Conservation (phyloP, 2,113 vertebrate species). For the Cyphomyrus plagiostoma region DNA sequence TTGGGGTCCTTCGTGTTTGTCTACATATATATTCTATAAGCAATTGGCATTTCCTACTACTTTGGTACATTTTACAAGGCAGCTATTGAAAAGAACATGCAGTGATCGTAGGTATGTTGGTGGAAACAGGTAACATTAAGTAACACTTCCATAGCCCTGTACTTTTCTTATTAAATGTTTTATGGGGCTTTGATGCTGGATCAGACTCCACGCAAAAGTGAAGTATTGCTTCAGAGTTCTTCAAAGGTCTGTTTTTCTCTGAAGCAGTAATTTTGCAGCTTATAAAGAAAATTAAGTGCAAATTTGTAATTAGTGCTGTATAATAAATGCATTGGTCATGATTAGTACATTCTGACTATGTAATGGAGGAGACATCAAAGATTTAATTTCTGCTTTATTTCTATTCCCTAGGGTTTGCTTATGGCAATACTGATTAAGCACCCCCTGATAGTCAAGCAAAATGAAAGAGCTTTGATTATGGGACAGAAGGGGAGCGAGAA, state of each 20-base stretch:
- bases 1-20: conserved; percentile 12
- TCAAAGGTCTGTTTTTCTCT: background rate
- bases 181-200: background rate
- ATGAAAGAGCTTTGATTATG: background rate
- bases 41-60: background rate
- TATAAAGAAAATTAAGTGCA: background rate
- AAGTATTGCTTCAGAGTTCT: background rate
- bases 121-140: background rate
- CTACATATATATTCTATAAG: background rate
- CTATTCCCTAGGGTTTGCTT: background rate
- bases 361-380: background rate
- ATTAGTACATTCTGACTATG: background rate
- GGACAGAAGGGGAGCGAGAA: background rate
- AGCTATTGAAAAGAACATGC: background rate
- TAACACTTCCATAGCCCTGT: background rate
- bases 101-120: background rate
- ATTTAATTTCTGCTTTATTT: background rate
- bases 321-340: background rate
- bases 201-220: background rate
- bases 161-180: background rate
- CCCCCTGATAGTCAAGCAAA: background rate
- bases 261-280: background rate
- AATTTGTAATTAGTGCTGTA: background rate
- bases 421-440: background rate
- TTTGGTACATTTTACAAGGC: background rate